phyloP scores from a whole-genome alignment of 2,888 invertebrate species.

The Plutella xylostella region DNA sequence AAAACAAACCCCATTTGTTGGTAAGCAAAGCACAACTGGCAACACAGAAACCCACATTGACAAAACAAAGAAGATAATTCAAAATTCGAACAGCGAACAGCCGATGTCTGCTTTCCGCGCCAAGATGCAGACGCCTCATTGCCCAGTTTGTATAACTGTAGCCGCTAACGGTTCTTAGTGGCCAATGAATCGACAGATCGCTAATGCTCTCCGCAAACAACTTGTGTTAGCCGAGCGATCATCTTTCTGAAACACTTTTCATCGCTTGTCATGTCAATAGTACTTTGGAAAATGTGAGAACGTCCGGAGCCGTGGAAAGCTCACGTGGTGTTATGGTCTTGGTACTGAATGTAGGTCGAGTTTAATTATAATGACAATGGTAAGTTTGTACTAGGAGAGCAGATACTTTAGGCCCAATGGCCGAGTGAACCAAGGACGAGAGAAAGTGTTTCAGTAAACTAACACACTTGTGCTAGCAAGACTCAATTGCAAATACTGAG shows the following conservation, averaged over 20 bases:
- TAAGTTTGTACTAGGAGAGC: background rate
- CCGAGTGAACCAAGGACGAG: background rate
- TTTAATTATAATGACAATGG: conserved; percentile 2
- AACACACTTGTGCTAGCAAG: no score
- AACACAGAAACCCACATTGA: conserved; percentile 29
- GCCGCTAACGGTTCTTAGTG: conserved; percentile 26
- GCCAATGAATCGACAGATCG: conserved; percentile 18
- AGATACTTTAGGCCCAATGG: no score
- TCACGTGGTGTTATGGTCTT: no score
- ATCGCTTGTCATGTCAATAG: background rate
- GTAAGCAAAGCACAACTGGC: no score
- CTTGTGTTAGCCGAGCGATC: background rate
- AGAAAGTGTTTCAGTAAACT: background rate
- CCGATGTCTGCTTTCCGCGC: conserved; percentile 21
- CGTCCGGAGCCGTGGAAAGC: background rate
- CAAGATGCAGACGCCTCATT: conserved; percentile 5
- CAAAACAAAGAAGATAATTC: conserved; percentile 27
- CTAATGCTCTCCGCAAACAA: conserved; percentile 13
- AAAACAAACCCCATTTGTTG: no score
- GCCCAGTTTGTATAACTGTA: conserved; percentile 27
- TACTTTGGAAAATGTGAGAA: background rate
- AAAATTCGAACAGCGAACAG: conserved; percentile 21
- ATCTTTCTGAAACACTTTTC: background rate
- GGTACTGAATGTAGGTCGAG: no score
- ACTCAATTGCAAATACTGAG: no score